A percentile compares a stretch with the other conserved stretches of the same genome.
These are phyloP conservation scores for Oreohelix idahoensis DNA, from an alignment of 1,140 invertebrate genomes.

Conservation along the genomic window DNA sequence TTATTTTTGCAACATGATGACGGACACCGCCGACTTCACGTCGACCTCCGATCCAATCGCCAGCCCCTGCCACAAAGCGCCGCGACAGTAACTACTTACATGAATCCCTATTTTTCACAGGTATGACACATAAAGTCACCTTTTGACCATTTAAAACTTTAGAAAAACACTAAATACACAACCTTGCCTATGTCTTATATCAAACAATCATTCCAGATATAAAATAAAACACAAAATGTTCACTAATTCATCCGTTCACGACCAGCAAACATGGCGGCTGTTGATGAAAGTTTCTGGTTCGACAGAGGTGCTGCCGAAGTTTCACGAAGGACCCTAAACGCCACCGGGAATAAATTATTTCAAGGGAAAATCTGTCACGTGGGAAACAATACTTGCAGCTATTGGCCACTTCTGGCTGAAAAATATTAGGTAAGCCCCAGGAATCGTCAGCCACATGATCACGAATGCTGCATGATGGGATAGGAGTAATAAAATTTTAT, in stretches of 20 bases:
- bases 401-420: slow-evolving; percentile 44
- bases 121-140: slow-evolving; percentile 52
- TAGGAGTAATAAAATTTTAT: slow-evolving; percentile 39
- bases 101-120: slow-evolving; percentile 50
- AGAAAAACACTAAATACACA: slow-evolving; percentile 37
- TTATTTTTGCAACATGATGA: slow-evolving; percentile 39
- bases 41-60: slow-evolving; percentile 40
- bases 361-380: slow-evolving; percentile 56
- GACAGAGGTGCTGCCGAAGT: slow-evolving; percentile 80
- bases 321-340: slow-evolving; percentile 77
- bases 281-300: slow-evolving; percentile 89
- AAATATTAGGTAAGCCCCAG: slow-evolving; percentile 40
- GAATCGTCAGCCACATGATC: slow-evolving; percentile 39
- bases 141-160: slow-evolving; percentile 50
- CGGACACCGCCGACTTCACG: slow-evolving; percentile 42
- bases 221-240: slow-evolving; percentile 50
- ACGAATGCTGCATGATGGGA: slow-evolving; percentile 41
- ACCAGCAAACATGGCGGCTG: slow-evolving; percentile 91
- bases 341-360: slow-evolving; percentile 66
- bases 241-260: slow-evolving; percentile 73
- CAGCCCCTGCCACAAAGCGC: slow-evolving; percentile 45
- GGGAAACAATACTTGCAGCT: slow-evolving; percentile 35
- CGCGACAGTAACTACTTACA: slow-evolving; percentile 34
- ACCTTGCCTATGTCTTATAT: slow-evolving; percentile 42
- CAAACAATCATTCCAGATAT: slow-evolving; percentile 38